Conservation (phyloP, 2,113 vertebrate genomes). For the Oenanthe oenanthe region DNA sequence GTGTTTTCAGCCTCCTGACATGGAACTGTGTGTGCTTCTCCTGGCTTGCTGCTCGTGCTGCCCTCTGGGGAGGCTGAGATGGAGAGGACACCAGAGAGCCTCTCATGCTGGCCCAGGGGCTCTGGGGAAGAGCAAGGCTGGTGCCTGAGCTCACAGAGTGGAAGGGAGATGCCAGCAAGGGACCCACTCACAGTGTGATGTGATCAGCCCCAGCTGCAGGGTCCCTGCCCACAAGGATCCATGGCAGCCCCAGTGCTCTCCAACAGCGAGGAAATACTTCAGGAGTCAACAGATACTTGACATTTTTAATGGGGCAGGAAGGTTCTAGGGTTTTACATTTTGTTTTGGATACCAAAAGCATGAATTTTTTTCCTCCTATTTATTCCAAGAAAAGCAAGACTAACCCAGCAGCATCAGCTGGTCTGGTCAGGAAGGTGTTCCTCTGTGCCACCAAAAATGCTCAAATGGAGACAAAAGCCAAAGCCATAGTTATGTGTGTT, state of each 20-base stretch:
- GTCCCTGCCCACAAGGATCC: not conserved
- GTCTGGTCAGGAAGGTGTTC: not conserved
- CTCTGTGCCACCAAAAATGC: not conserved
- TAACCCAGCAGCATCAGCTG: not conserved
- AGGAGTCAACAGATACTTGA: not conserved
- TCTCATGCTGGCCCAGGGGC: not conserved
- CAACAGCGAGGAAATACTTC: not conserved
- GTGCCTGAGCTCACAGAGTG: not conserved
- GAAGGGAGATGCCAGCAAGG: accelerated
- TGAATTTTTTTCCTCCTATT: not conserved
- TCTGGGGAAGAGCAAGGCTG: not conserved
- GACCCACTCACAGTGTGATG: accelerated
- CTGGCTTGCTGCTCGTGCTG: not conserved
- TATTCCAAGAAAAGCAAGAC: not conserved
- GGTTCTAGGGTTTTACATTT: not conserved
- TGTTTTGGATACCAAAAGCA: not conserved
- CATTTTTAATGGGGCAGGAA: not conserved
- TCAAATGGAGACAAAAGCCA: not conserved
- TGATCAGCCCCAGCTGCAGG: not conserved
- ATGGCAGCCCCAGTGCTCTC: not conserved
- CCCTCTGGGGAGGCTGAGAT: not conserved
- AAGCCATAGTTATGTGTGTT: not conserved
- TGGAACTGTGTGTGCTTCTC: not conserved
- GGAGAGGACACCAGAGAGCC: too few species aligned
- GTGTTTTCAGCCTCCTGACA: not conserved